Percentiles rank a stretch among this genome's conserved stretches.
phyloP scores from a whole-genome alignment of 2,797 vertebrate species.

The Tapirus indicus region DNA sequence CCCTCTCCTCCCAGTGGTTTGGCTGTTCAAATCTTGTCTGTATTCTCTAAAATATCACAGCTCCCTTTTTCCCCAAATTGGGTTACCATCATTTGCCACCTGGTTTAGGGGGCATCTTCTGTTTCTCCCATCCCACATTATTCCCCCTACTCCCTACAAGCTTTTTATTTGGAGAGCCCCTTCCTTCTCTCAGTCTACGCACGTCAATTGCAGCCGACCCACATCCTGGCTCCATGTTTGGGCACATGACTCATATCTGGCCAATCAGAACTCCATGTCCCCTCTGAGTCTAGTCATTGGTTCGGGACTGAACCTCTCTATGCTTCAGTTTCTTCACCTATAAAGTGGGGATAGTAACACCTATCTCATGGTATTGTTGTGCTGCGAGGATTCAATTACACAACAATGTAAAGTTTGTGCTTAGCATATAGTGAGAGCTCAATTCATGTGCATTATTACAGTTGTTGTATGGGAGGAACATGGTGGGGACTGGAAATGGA shows the following conservation, averaged over 20 bases:
- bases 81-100: not conserved
- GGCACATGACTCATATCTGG: not conserved
- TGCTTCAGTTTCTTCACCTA: not conserved
- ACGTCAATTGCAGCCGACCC: not conserved
- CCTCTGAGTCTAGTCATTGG: not conserved
- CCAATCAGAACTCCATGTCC: not conserved
- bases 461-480: too few relatives aligned
- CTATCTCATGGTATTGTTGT: not conserved
- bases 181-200: not conserved
- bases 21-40: not conserved
- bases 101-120: not conserved
- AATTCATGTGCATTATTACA: fast-evolving
- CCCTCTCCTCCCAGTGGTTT: not conserved
- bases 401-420: not conserved
- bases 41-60: not conserved
- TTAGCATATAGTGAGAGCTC: not conserved
- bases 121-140: not conserved
- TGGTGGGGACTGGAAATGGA: not conserved
- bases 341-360: not conserved
- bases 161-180: not conserved
- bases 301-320: not conserved
- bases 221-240: not conserved
- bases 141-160: not conserved
- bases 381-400: not conserved
- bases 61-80: not conserved